These are phyloP conservation scores for Athene noctua DNA, from an alignment of 2,113 vertebrate species.

Conservation along the genomic window DNA sequence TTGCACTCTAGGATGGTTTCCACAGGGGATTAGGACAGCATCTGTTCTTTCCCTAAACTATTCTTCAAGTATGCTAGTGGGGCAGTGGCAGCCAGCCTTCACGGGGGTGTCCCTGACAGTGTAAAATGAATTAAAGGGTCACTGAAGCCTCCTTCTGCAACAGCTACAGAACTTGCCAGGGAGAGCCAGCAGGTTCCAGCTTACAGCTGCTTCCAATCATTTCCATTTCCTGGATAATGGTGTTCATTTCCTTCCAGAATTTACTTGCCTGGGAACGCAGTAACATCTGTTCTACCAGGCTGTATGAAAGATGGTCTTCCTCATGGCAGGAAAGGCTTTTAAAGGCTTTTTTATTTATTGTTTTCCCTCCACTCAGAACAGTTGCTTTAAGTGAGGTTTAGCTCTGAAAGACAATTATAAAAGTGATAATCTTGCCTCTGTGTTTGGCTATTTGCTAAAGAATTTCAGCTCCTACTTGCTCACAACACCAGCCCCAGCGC, in stretches of 20 bases:
- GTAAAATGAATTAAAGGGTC: not conserved
- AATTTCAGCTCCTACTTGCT: not conserved
- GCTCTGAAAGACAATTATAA: not conserved
- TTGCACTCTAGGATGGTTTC: not conserved
- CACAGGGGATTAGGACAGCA: not conserved
- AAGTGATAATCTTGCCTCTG: not conserved
- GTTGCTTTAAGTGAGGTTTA: not conserved
- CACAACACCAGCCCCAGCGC: not conserved
- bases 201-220: conserved; percentile 29
- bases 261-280: not conserved
- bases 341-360: not conserved
- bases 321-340: not conserved
- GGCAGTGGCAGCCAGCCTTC: not conserved
- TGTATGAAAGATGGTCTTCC: not conserved
- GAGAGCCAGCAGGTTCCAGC: not conserved
- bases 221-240: conserved; percentile 17
- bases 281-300: conserved; percentile 26
- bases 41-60: not conserved
- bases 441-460: not conserved
- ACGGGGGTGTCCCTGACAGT: rapidly evolving
- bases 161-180: not conserved
- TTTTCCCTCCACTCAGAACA: not conserved
- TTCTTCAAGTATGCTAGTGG: not conserved
- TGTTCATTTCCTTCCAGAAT: conserved; percentile 16
- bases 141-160: rapidly evolving